A percentile compares a stretch with the other conserved stretches of the same genome.
phyloP scores from a whole-genome alignment of 2,113 vertebrate genomes.

The Oreochromis aureus region DNA sequence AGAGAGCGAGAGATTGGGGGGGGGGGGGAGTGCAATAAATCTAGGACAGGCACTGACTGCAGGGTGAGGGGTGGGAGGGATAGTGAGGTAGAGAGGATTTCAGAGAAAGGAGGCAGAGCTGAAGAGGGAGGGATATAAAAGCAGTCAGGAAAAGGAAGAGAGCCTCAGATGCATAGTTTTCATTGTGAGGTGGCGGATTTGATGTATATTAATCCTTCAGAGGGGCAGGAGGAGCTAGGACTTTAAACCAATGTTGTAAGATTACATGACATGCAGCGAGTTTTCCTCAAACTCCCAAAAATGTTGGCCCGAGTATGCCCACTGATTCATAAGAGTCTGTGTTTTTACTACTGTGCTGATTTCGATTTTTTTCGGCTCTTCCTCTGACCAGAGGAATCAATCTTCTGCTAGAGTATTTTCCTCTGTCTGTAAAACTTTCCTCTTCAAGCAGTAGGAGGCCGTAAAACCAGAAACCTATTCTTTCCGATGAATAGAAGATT shows the following conservation, averaged over 20 bases:
- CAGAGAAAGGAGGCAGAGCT: neutral
- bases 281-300: neutral
- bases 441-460: neutral
- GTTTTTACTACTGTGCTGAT: neutral
- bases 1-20: neutral
- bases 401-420: neutral
- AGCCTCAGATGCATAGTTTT: constrained; percentile 1
- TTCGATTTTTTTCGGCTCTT: neutral
- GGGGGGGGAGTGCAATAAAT: constrained; percentile 38
- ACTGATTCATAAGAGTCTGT: neutral
- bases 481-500: neutral
- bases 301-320: neutral
- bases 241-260: neutral
- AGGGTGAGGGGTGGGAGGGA: constrained; percentile 63
- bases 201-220: constrained; percentile 20
- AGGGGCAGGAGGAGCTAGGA: neutral
- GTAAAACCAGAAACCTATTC: neutral
- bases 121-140: constrained; percentile 13
- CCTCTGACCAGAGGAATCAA: neutral
- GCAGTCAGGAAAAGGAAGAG: neutral
- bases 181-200: constrained; percentile 36
- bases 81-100: constrained; percentile 35
- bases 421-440: neutral
- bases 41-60: constrained; percentile 71
- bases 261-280: neutral